These are phyloP conservation scores for Mus spicilegus DNA, from an alignment of 2,113 vertebrate species.

Conservation along the genomic window DNA sequence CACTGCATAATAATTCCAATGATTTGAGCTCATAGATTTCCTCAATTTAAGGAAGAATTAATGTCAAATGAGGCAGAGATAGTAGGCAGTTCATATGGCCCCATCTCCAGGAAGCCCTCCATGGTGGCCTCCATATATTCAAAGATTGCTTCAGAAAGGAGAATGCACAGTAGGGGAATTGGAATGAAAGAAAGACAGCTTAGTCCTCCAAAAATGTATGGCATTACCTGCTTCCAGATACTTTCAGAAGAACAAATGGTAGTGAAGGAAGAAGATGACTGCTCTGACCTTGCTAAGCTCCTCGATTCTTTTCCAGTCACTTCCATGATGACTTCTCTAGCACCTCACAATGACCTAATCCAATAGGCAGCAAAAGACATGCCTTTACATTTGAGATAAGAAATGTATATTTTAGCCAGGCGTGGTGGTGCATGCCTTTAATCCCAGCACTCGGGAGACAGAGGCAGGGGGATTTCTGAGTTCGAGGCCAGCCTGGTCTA, in stretches of 20 bases:
- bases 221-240: conserved; percentile 36
- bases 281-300: conserved; percentile 2
- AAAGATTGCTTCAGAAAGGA: not conserved
- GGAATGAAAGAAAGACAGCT: conserved; percentile 7
- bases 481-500: no score
- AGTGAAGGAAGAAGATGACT: conserved; percentile 13
- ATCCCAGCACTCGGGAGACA: no score
- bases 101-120: not conserved
- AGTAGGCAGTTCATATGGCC: not conserved
- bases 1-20: conserved; percentile 45
- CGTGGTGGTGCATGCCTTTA: no score
- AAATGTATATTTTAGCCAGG: not conserved
- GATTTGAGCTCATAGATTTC: not conserved
- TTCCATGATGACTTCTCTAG: not conserved
- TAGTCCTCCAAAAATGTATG: not conserved
- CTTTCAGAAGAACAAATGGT: conserved; percentile 22
- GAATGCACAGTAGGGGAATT: not conserved
- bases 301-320: conserved; percentile 28
- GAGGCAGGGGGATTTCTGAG: no score
- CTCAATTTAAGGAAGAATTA: conserved; percentile 44
- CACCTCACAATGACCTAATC: conserved; percentile 21
- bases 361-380: not conserved
- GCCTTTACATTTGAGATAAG: conserved; percentile 3
- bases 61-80: not conserved
- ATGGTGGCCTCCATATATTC: not conserved